Percentiles rank a stretch among this genome's conserved stretches.
phyloP scores from a whole-genome alignment of 2,888 invertebrate species.

The Microdon myrmicae region DNA sequence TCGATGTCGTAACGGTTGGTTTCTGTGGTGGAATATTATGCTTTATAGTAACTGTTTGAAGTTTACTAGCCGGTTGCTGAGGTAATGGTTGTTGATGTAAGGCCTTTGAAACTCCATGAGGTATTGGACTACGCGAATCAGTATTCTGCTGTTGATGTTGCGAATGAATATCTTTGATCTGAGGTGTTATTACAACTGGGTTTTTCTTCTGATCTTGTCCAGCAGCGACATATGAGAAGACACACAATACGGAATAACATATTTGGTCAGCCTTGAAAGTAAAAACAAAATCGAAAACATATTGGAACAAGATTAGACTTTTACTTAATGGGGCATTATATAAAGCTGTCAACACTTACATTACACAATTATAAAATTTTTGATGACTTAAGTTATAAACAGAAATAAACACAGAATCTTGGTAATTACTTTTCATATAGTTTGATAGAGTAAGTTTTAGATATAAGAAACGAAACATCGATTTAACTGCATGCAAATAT shows the following conservation, averaged over 20 bases:
- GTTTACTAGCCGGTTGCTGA: constrained; percentile 54
- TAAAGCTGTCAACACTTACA: constrained; percentile 38
- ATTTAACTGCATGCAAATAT: constrained; percentile 43
- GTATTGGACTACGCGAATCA: constrained; percentile 33
- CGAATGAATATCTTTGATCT: constrained; percentile 64
- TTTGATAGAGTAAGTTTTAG: constrained; percentile 23
- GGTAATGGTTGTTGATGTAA: constrained; percentile 53
- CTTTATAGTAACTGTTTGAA: constrained; percentile 61
- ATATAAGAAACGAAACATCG: constrained; percentile 36
- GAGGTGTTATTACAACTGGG: constrained; percentile 63
- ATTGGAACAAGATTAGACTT: too few relatives aligned
- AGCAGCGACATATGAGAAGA: constrained; percentile 98
- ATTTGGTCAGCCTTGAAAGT: constrained; percentile 92
- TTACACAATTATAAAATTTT: constrained; percentile 22
- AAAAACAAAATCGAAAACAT: constrained; percentile 9
- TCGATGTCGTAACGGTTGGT: constrained; percentile 63
- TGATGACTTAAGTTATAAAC: constrained; percentile 36
- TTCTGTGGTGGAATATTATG: constrained; percentile 65
- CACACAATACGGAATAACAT: constrained; percentile 98
- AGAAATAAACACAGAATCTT: constrained; percentile 39
- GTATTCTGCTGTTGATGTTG: constrained; percentile 61
- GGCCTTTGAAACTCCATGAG: constrained; percentile 41
- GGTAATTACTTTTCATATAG: constrained; percentile 1
- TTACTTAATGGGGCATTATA: background rate
- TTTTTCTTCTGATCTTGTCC: constrained; percentile 80